Base-by-base conservation (phyloP, 1,140 invertebrate genomes). In the Dendroctonus ponderosae region DNA sequence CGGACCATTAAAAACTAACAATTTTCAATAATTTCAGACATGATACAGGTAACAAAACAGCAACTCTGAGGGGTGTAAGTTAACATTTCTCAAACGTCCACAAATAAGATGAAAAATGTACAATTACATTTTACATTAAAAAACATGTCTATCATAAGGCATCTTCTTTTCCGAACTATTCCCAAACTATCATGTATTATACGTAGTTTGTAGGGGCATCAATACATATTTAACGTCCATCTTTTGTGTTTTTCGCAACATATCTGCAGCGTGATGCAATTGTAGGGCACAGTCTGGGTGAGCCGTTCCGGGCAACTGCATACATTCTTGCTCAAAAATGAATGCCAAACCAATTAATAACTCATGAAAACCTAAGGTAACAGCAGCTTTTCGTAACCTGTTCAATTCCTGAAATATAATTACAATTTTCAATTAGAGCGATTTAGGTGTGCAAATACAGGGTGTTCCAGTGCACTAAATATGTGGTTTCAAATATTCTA, bases 261-360 rank as follows among this genome's bases (percentile, higher is more conserved):
- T 84, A 53, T 84, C 85, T 7, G 92, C 91, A 11, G 93, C 94
- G 80, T 97, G 93, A 12, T 92, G 90, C 66, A 98, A 84, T 77
- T 97, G 94, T 42, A 97, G 77, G 1, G 92, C 88, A 75, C 92
- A 94, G 74, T 96, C 94, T 0, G 91, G 91, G 79, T 93, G 90
- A 15, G 93, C 85, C 65, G 84, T 84, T 7, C 85, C 84, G 4
- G 91, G 84, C 0, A 92, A 88, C 61, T 97, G 81, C 0, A 88
- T 87, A 72, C 92, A 93, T 79, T 98, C 96, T 54, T 94, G 85
- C 74, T 98, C 95, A 62, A 98, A 84, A 67, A 97, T 89, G 48
- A 82, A 82, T 0, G 91, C 90, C 58, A 93, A 80, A 7, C 89
- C 89, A 61, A 89, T 88, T 2, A 93, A 77, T 12, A 93, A 79